These are phyloP conservation scores for Ophion obscuratus DNA, from an alignment of 2,888 invertebrate genomes.

Conservation along the genomic window DNA sequence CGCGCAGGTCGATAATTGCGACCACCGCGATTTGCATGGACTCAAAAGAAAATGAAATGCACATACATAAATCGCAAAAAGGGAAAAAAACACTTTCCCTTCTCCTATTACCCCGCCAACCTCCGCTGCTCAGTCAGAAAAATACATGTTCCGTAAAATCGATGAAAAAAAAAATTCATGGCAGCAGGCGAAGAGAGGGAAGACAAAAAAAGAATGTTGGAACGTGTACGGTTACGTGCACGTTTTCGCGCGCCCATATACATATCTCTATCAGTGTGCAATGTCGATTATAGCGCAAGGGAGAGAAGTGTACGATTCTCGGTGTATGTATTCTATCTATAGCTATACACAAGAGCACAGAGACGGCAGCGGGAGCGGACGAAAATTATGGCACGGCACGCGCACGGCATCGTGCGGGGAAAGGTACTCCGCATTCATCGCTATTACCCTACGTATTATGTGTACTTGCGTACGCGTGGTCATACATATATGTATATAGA, in stretches of 20 bases:
- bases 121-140: not conserved
- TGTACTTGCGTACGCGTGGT: conserved; percentile 27
- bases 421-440: conserved; percentile 65
- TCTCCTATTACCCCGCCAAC: no score
- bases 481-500: not conserved
- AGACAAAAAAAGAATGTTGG: conserved; percentile 1
- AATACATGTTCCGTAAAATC: conserved; percentile 16
- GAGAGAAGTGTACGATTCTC: conserved; percentile 4
- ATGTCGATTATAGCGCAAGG: conserved; percentile 10
- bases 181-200: not conserved
- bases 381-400: conserved; percentile 55
- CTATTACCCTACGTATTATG: conserved; percentile 49
- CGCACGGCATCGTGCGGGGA: conserved; percentile 50
- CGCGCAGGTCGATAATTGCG: no score
- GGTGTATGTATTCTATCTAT: not conserved
- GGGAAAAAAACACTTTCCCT: not conserved
- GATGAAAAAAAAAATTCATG: conserved; percentile 26
- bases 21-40: no score
- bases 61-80: not conserved
- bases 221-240: conserved; percentile 44
- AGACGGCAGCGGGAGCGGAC: not conserved
- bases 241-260: conserved; percentile 17
- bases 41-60: no score
- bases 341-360: not conserved
- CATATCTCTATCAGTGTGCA: conserved; percentile 10